Percentiles rank a stretch among this genome's conserved stretches.
Evolutionary conservation across 1,140 invertebrate species (phyloP).

Genomic region (Cydia fagiglandana): DNA sequence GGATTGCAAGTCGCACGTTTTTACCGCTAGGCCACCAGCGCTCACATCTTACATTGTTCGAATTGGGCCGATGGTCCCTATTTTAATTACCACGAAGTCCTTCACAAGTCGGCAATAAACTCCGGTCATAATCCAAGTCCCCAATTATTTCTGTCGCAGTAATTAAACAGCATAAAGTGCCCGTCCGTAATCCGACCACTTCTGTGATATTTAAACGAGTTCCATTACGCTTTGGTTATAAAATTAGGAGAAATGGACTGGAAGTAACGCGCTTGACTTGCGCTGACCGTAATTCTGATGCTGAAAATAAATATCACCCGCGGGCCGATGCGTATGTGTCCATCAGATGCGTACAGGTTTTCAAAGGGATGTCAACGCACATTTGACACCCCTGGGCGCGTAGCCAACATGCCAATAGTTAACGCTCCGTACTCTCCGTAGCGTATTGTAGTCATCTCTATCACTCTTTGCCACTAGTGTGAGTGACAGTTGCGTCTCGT

Average conservation of each 20-base stretch:
- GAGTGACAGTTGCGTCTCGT: too few species aligned
- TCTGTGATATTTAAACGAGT: constrained; percentile 78
- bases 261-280: constrained; percentile 73
- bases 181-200: constrained; percentile 74
- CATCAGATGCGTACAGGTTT: too few species aligned
- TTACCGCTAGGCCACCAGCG: too few species aligned
- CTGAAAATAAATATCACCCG: constrained; percentile 63
- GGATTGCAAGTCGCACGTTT: too few species aligned
- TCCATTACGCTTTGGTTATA: constrained; percentile 78
- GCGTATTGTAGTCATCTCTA: too few species aligned
- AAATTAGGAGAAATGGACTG: constrained; percentile 78
- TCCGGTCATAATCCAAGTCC: constrained; percentile 71
- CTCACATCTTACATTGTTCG: too few species aligned
- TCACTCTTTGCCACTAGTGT: too few species aligned
- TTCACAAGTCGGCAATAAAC: constrained; percentile 61
- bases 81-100: constrained; percentile 50
- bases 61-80: not conserved
- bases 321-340: constrained; percentile 35
- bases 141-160: constrained; percentile 77
- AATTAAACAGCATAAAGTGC: constrained; percentile 77
- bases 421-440: too few species aligned
- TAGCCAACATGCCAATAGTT: too few species aligned
- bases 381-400: too few species aligned
- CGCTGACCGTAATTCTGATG: constrained; percentile 69
- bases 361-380: too few species aligned